Percentiles rank a stretch among this genome's conserved stretches.
Conservation (phyloP, 2,888 invertebrate genomes). For the Cryptocheilus praepositus region DNA sequence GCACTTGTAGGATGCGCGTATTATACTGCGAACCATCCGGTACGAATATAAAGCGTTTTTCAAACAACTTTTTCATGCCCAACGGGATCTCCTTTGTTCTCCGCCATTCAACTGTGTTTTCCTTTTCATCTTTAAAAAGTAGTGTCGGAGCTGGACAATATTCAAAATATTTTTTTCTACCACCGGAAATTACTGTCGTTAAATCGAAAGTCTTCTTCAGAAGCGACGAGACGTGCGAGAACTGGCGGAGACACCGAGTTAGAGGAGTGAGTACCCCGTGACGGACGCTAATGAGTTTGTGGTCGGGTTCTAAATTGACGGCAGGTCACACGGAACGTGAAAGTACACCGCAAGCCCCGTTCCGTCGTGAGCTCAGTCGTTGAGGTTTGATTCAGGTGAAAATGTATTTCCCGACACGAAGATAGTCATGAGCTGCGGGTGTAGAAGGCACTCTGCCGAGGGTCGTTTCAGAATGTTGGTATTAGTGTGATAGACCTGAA, state of each 20-base stretch:
- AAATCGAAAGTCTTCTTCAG: slow-evolving; percentile 29
- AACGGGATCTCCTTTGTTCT: too few species aligned
- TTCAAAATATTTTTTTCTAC: too few species aligned
- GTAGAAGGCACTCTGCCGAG: not conserved
- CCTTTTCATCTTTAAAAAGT: too few species aligned
- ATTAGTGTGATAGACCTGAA: too few species aligned
- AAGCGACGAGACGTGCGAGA: slow-evolving; percentile 28
- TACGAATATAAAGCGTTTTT: too few species aligned
- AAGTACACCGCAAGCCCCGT: slow-evolving; percentile 43
- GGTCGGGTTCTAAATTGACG: slow-evolving; percentile 46
- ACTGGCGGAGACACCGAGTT: slow-evolving; percentile 24
- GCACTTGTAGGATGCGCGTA: not conserved
- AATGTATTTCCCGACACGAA: slow-evolving; percentile 30
- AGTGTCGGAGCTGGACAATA: too few species aligned
- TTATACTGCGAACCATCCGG: too few species aligned
- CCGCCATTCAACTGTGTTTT: too few species aligned
- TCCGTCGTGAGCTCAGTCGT: slow-evolving; percentile 25
- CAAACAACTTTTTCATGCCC: too few species aligned
- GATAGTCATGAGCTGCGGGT: not conserved
- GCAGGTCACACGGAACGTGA: slow-evolving; percentile 46
- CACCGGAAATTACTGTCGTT: too few species aligned
- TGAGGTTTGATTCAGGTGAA: slow-evolving; percentile 35
- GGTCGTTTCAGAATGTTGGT: too few species aligned
- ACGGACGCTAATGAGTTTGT: slow-evolving; percentile 56
- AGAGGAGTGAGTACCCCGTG: slow-evolving; percentile 37